Evolutionary conservation across 2,797 vertebrate genomes (phyloP).

Genomic region (Acanthurus tractus): DNA sequence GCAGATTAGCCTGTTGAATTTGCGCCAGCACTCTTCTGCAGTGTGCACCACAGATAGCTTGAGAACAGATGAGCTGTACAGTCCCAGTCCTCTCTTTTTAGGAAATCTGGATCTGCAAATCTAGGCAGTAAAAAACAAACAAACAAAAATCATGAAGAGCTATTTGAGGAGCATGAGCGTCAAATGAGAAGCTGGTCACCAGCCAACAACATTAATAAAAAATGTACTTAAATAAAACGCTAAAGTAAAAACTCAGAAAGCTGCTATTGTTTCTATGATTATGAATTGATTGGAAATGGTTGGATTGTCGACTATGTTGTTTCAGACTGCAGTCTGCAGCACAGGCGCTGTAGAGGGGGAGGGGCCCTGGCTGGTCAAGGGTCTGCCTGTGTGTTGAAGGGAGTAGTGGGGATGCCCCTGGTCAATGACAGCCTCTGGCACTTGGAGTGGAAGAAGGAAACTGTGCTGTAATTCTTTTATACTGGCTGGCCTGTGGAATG

Average conservation of each 20-base stretch:
- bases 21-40: conserved; percentile 51
- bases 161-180: neutral
- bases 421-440: conserved; percentile 37
- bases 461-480: conserved; percentile 49
- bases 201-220: neutral
- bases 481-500: conserved; percentile 48
- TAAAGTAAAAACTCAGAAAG: neutral
- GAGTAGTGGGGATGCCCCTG: conserved; percentile 17
- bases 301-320: neutral
- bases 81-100: conserved; percentile 24
- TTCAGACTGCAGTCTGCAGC: neutral
- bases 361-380: conserved; percentile 15
- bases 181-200: neutral
- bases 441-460: conserved; percentile 28
- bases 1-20: conserved; percentile 52
- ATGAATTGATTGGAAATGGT: neutral
- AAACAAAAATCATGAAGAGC: neutral
- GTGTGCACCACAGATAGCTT: conserved; percentile 28
- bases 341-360: conserved; percentile 5
- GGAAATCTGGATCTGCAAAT: neutral
- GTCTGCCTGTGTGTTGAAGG: conserved; percentile 1
- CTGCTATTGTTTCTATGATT: neutral
- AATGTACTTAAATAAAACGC: neutral
- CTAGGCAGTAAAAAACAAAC: no score
- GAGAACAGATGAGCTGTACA: conserved; percentile 3